phyloP scores from a whole-genome alignment of 2,797 vertebrate genomes.

The Selene dorsalis region DNA sequence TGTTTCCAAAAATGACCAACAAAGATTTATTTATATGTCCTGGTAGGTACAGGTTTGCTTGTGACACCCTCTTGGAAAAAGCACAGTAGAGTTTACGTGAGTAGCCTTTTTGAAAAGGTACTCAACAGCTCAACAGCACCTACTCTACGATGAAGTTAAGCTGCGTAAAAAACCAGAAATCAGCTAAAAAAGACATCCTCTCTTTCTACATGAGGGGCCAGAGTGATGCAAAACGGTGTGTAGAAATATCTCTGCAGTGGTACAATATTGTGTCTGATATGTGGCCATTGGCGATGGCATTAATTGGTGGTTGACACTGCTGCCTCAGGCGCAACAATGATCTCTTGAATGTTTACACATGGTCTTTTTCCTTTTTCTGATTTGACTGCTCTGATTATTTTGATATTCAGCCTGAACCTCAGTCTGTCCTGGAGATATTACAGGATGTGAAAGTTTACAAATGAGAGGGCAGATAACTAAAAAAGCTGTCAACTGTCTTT shows the following conservation, averaged over 20 bases:
- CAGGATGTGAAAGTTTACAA: neutral
- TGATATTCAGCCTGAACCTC: neutral
- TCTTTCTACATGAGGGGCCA: conserved; percentile 33
- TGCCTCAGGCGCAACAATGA: neutral
- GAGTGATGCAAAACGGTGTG: conserved; percentile 23
- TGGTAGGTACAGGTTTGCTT: conserved; percentile 31
- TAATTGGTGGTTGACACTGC: too few species aligned
- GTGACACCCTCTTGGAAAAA: conserved; percentile 41
- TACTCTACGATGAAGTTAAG: conserved; percentile 48
- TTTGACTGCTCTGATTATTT: neutral
- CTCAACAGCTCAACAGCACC: conserved; percentile 49
- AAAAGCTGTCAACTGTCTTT: neutral
- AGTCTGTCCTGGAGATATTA: neutral
- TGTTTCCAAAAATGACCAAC: conserved; percentile 15
- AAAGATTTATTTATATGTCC: conserved; percentile 18
- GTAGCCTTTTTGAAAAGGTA: conserved; percentile 55
- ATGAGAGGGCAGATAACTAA: neutral
- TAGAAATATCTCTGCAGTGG: conserved; percentile 25
- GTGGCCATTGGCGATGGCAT: too few species aligned
- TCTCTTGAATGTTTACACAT: conserved; percentile 5
- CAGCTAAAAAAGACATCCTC: conserved; percentile 40
- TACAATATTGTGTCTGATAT: neutral
- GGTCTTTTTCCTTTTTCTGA: conserved; percentile 11
- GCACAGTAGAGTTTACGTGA: conserved; percentile 39
- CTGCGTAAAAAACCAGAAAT: conserved; percentile 50